Evolutionary conservation across 2,888 invertebrate genomes (phyloP).

Genomic region (Thymelicus lineola): DNA sequence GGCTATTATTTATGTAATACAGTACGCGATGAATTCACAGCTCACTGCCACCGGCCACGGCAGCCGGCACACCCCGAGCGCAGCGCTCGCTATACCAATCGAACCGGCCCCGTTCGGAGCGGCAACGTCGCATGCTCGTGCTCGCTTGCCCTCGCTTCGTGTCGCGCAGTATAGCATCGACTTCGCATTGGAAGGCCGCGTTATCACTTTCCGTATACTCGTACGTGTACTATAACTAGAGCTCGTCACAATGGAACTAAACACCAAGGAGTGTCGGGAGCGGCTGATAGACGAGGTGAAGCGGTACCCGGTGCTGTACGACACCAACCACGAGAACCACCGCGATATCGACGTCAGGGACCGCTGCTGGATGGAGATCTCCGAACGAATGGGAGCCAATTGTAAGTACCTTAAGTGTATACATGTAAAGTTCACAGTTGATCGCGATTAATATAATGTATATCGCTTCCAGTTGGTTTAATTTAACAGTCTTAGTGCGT

Average conservation of each 20-base stretch:
- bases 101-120: constrained; percentile 43
- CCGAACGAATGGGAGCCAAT: constrained; percentile 69
- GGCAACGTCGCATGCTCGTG: constrained; percentile 60
- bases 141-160: constrained; percentile 58
- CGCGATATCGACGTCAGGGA: constrained; percentile 74
- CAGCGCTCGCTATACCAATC: constrained; percentile 60
- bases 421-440: constrained; percentile 5
- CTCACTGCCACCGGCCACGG: constrained; percentile 53
- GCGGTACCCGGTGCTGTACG: constrained; percentile 74
- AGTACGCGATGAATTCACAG: too few relatives aligned
- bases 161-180: constrained; percentile 74
- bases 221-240: too few relatives aligned
- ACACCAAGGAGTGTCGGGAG: constrained; percentile 63
- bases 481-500: not conserved
- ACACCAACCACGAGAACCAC: constrained; percentile 75
- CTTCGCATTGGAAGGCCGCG: constrained; percentile 58
- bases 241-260: constrained; percentile 49
- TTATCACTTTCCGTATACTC: constrained; percentile 35
- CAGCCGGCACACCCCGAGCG: constrained; percentile 60
- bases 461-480: not conserved
- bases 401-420: constrained; percentile 55
- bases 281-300: constrained; percentile 75
- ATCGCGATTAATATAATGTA: not conserved
- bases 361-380: constrained; percentile 77
- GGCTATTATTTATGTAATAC: too few relatives aligned